These are phyloP conservation scores for Olivierus martensii DNA, from an alignment of 1,140 invertebrate genomes.

Conservation along the genomic window DNA sequence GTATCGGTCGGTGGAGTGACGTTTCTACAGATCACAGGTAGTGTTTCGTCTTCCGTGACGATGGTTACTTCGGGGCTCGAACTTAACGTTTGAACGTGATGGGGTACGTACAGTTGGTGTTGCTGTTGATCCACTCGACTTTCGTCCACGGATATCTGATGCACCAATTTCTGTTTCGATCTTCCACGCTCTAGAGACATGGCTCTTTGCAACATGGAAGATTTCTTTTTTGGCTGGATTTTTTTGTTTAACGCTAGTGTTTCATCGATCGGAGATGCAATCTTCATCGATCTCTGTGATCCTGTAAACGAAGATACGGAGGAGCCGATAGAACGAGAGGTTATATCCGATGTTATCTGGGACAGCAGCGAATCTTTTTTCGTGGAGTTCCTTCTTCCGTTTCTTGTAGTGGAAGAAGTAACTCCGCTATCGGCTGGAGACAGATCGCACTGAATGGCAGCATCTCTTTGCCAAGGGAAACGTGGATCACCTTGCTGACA, in stretches of 20 bases:
- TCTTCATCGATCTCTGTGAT: neutral
- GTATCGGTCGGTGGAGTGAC: conserved; percentile 3
- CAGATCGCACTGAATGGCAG: conserved; percentile 27
- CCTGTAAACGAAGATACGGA: too few relatives aligned
- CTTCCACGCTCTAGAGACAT: conserved; percentile 13
- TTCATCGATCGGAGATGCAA: neutral
- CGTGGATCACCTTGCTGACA: conserved; percentile 25
- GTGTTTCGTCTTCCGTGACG: neutral
- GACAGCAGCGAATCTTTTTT: neutral
- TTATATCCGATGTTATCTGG: neutral
- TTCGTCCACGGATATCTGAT: conserved; percentile 8
- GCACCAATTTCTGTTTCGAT: neutral
- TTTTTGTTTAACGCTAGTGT: neutral
- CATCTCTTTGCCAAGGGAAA: conserved; percentile 32
- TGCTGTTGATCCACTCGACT: neutral
- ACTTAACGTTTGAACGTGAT: neutral
- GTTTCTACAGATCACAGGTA: neutral
- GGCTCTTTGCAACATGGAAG: conserved; percentile 14
- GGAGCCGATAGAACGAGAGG: too few relatives aligned
- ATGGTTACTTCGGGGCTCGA: neutral
- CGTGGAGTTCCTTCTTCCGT: neutral
- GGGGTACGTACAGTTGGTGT: neutral
- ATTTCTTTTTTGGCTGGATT: conserved; percentile 7
- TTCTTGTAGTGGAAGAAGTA: neutral
- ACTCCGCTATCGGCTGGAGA: conserved; percentile 8